phyloP scores from a whole-genome alignment of 2,888 invertebrate species.

The Thymelicus sylvestris region DNA sequence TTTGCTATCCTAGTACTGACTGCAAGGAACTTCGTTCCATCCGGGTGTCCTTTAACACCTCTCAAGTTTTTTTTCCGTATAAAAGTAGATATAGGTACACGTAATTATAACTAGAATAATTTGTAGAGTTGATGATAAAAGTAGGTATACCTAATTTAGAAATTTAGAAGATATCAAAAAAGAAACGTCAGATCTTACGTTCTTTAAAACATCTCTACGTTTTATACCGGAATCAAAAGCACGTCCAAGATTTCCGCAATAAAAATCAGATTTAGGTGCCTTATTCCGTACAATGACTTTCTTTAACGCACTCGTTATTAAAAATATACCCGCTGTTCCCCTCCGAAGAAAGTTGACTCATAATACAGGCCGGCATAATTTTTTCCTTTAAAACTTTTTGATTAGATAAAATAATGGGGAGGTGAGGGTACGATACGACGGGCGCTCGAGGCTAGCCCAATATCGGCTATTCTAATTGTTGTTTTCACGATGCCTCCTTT shows the following conservation, averaged over 20 bases:
- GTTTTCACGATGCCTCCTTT: slow-evolving; percentile 77
- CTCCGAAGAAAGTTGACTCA: slow-evolving; percentile 82
- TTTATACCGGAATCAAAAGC: slow-evolving; percentile 15
- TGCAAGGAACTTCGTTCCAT: too few relatives aligned
- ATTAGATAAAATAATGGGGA: slow-evolving; percentile 86
- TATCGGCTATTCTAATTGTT: slow-evolving; percentile 83
- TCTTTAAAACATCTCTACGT: slow-evolving; percentile 28
- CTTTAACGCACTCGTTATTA: slow-evolving; percentile 79
- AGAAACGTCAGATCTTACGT: too few relatives aligned
- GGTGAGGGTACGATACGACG: slow-evolving; percentile 57
- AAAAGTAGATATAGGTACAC: too few relatives aligned
- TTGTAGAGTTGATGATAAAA: too few relatives aligned
- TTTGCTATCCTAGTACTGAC: too few relatives aligned
- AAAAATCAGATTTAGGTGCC: slow-evolving; percentile 52
- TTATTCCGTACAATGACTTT: slow-evolving; percentile 63
- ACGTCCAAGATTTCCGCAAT: slow-evolving; percentile 41
- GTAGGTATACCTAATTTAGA: too few relatives aligned
- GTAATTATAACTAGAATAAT: too few relatives aligned
- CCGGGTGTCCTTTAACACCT: too few relatives aligned
- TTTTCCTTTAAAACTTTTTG: slow-evolving; percentile 86
- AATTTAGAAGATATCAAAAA: too few relatives aligned
- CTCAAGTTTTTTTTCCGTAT: too few relatives aligned
- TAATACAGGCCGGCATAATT: slow-evolving; percentile 85
- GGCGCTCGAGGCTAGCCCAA: slow-evolving; percentile 74
- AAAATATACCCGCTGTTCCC: slow-evolving; percentile 81